A percentile compares a stretch with the other conserved stretches of the same genome.
These are phyloP conservation scores for Dryobotodes eremita DNA, from an alignment of 2,888 invertebrate genomes.

Conservation along the genomic window DNA sequence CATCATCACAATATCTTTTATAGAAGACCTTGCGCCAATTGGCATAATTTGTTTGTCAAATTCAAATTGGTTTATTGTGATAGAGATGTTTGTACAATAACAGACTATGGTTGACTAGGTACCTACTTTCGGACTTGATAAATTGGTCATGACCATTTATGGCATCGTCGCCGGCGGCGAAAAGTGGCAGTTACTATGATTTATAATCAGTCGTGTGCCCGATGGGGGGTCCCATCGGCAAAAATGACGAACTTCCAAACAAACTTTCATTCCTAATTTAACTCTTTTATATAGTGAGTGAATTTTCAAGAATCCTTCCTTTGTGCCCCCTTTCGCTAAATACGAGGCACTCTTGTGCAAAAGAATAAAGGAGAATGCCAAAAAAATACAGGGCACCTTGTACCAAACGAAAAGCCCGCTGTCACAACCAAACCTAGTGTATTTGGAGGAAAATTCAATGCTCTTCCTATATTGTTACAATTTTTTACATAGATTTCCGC, in stretches of 20 bases:
- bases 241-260: no score
- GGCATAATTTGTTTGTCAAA: slow-evolving; percentile 54
- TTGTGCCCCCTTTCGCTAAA: not conserved
- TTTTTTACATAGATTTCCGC: no score
- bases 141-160: not conserved
- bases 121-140: not conserved
- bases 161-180: not conserved
- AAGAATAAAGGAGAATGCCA: no score
- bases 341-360: not conserved
- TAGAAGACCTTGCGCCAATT: slow-evolving; percentile 45
- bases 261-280: not conserved
- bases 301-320: not conserved
- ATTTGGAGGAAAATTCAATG: no score
- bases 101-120: not conserved
- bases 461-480: no score
- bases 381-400: no score
- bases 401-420: no score
- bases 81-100: slow-evolving; percentile 30
- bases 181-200: not conserved
- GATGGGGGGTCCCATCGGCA: not conserved
- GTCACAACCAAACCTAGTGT: no score
- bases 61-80: slow-evolving; percentile 52
- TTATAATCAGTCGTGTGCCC: not conserved
- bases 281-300: not conserved
- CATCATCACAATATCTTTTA: slow-evolving; percentile 22